These are phyloP conservation scores for Loris lydekkerianus DNA, from an alignment of 2,797 vertebrate species.

Conservation along the genomic window DNA sequence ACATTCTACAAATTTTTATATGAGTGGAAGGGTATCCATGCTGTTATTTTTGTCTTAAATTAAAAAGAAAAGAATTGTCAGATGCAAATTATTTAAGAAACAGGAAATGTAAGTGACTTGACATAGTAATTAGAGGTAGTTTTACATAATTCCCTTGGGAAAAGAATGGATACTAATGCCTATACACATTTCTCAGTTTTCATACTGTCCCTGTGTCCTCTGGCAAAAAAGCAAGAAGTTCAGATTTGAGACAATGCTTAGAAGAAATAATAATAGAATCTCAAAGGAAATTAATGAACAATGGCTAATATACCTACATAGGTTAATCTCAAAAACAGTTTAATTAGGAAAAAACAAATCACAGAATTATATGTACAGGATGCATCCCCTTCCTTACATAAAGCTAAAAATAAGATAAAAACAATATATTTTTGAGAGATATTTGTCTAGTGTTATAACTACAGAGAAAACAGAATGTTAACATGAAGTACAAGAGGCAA, in stretches of 20 bases:
- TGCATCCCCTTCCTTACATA: background rate
- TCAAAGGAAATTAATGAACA: constrained; percentile 14
- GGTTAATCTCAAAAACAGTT: constrained; percentile 15
- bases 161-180: background rate
- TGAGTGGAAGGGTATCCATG: background rate
- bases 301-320: background rate
- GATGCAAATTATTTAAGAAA: constrained; percentile 46
- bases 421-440: background rate
- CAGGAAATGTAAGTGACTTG: background rate
- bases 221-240: constrained; percentile 49
- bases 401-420: constrained; percentile 14
- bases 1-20: constrained; percentile 10
- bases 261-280: constrained; percentile 52
- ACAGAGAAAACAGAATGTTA: background rate
- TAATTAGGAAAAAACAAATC: constrained; percentile 50
- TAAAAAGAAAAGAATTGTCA: background rate
- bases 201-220: background rate
- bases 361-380: background rate
- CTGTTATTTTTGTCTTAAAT: constrained; percentile 48
- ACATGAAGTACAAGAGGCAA: background rate
- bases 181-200: constrained; percentile 3
- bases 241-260: constrained; percentile 34
- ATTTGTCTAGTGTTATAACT: background rate
- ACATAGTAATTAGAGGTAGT: constrained; percentile 39
- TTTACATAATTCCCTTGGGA: background rate